These are phyloP conservation scores for Tetrapedia diversipes DNA, from an alignment of 2,888 invertebrate species.

Conservation along the genomic window DNA sequence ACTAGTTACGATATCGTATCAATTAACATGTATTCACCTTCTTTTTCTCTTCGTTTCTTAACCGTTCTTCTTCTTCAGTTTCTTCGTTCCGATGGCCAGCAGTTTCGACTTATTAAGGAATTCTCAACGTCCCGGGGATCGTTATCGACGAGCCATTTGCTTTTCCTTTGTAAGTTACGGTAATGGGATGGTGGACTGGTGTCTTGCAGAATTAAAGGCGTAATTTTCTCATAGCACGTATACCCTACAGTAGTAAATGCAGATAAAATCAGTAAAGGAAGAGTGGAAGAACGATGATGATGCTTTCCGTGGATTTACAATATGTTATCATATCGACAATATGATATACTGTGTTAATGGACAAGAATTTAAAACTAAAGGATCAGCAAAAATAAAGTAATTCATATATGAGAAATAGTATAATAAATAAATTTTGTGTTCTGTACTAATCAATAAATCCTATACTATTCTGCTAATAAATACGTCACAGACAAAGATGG, in stretches of 20 bases:
- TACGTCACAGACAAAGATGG: no score
- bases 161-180: slow-evolving; percentile 70
- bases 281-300: slow-evolving; percentile 36
- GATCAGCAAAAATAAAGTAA: no score
- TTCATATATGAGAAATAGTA: no score
- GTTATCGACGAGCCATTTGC: slow-evolving; percentile 59
- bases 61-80: background rate
- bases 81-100: background rate
- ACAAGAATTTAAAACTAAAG: no score
- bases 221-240: slow-evolving; percentile 61
- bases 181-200: slow-evolving; percentile 53
- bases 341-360: no score
- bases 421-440: no score
- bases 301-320: slow-evolving; percentile 59
- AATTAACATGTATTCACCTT: slow-evolving; percentile 39
- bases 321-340: slow-evolving; percentile 22
- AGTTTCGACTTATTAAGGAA: slow-evolving; percentile 33
- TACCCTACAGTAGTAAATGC: background rate
- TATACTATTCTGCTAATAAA: no score
- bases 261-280: background rate
- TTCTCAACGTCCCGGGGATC: slow-evolving; percentile 18
- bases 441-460: no score
- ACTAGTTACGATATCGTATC: slow-evolving; percentile 7
- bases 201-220: slow-evolving; percentile 74
- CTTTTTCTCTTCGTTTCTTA: background rate